phyloP scores from a whole-genome alignment of 2,888 invertebrate species.

The Psylliodes chrysocephalus region DNA sequence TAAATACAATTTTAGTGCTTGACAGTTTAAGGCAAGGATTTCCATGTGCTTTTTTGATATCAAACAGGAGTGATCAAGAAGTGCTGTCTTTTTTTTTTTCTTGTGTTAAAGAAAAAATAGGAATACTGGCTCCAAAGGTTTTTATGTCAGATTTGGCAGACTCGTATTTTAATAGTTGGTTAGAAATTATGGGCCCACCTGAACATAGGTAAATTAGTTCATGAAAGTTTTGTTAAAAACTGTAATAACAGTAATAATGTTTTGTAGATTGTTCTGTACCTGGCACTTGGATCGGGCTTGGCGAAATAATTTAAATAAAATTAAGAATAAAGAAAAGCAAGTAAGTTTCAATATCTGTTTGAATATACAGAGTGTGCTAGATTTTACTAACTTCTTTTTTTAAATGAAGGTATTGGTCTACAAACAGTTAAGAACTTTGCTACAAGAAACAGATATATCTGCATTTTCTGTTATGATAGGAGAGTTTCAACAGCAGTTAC shows the following conservation, averaged over 20 bases:
- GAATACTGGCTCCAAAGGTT: background rate
- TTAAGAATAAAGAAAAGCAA: too few species aligned
- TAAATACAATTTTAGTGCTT: conserved; percentile 40
- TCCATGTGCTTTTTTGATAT: conserved; percentile 41
- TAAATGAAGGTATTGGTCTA: conserved; percentile 3
- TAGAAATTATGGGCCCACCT: background rate
- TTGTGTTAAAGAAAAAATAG: background rate
- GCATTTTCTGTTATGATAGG: conserved; percentile 35
- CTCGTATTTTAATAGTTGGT: background rate
- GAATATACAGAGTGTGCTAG: too few species aligned
- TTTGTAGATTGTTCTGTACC: background rate
- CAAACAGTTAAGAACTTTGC: conserved; percentile 28
- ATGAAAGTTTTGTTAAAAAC: too few species aligned
- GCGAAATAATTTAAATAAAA: background rate
- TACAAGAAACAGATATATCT: conserved; percentile 37
- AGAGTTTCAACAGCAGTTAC: conserved; percentile 7
- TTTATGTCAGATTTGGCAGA: background rate
- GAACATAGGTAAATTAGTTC: background rate
- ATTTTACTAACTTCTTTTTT: too few species aligned
- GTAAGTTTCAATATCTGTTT: too few species aligned
- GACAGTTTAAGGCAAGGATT: conserved; percentile 41
- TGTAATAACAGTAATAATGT: too few species aligned
- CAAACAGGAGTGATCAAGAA: too few species aligned
- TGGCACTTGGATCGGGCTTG: conserved; percentile 2
- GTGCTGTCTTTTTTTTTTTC: too few species aligned